phyloP scores from a whole-genome alignment of 1,140 invertebrate species.

The Pachyrhynchus sulphureomaculatus region DNA sequence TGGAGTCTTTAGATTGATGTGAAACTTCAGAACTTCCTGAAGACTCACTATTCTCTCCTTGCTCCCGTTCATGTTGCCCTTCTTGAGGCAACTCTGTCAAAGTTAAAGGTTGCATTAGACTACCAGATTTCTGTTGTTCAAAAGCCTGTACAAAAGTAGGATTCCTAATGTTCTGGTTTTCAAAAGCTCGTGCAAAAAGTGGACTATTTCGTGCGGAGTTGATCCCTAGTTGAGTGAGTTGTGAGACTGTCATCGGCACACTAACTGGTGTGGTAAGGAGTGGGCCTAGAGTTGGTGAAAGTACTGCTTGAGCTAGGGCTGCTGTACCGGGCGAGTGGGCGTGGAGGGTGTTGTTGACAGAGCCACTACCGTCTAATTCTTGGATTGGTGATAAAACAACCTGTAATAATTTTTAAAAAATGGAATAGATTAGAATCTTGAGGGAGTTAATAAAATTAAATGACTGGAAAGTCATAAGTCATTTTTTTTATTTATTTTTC shows the following conservation, averaged over 20 bases:
- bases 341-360: slow-evolving; percentile 67
- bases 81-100: slow-evolving; percentile 39
- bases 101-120: slow-evolving; percentile 35
- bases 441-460: too few relatives aligned
- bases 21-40: slow-evolving; percentile 34
- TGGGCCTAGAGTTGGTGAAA: slow-evolving; percentile 64
- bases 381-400: slow-evolving; percentile 78
- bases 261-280: slow-evolving; percentile 59
- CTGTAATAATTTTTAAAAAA: too few relatives aligned
- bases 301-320: slow-evolving; percentile 69
- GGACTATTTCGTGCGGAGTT: slow-evolving; percentile 51
- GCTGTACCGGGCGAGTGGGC: slow-evolving; percentile 67
- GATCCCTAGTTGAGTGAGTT: slow-evolving; percentile 49
- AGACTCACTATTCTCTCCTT: background rate
- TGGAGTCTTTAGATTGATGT: slow-evolving; percentile 38
- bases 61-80: background rate
- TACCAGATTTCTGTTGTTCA: slow-evolving; percentile 42
- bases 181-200: slow-evolving; percentile 50
- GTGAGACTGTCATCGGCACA: slow-evolving; percentile 50
- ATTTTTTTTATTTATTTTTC: slow-evolving; percentile 1
- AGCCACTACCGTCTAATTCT: slow-evolving; percentile 66
- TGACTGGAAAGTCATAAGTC: too few relatives aligned
- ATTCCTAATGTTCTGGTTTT: slow-evolving; percentile 38
- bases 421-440: too few relatives aligned
- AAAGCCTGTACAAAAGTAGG: slow-evolving; percentile 39